phyloP scores from a whole-genome alignment of 2,888 invertebrate species.

The Cheilosia variabilis region DNA sequence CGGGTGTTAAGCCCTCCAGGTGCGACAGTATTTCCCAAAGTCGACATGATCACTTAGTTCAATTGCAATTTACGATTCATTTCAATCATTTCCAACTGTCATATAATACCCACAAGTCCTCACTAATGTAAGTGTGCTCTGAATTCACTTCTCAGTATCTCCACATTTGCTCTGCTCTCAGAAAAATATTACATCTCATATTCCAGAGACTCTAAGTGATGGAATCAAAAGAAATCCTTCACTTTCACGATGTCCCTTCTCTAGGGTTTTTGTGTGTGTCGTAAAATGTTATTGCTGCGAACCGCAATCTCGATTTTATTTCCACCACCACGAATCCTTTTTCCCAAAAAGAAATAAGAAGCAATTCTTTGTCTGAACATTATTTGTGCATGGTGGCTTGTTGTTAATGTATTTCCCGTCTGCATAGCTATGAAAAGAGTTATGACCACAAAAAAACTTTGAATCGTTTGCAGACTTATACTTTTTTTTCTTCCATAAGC shows the following conservation, averaged over 20 bases:
- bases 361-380: neutral
- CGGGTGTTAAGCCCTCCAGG: no score
- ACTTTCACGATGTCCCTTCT: neutral
- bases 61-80: no score
- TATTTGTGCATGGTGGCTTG: constrained; percentile 15
- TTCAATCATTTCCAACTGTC: no score
- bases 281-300: neutral
- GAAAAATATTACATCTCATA: neutral
- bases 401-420: neutral
- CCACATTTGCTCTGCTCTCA: neutral
- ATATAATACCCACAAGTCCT: no score
- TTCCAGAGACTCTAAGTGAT: neutral
- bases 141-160: no score
- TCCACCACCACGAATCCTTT: constrained; percentile 18
- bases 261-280: neutral
- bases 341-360: neutral
- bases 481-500: neutral
- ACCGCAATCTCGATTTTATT: constrained; percentile 1
- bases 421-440: neutral
- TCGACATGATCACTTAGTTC: no score
- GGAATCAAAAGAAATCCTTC: constrained; percentile 1
- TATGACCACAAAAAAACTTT: neutral
- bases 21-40: no score
- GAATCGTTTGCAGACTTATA: neutral
- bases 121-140: no score